These are phyloP conservation scores for Cuculus canorus DNA, from an alignment of 2,797 vertebrate species.

Conservation along the genomic window DNA sequence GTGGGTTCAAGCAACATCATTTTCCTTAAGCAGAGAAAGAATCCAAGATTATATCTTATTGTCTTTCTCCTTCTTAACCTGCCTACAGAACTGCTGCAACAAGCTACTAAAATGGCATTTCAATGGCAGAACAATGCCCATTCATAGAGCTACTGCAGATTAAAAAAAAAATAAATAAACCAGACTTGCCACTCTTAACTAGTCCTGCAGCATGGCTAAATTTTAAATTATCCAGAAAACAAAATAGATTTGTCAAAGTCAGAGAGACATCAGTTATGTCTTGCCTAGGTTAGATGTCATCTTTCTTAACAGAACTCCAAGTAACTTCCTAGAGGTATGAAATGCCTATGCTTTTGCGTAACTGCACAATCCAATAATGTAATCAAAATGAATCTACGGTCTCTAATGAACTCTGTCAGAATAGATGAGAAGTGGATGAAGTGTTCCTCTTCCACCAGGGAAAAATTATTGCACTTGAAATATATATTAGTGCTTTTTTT, in stretches of 20 bases:
- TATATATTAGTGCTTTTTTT: not conserved
- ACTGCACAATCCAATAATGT: conserved; percentile 10
- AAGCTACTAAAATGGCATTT: not conserved
- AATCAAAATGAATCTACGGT: conserved; percentile 24
- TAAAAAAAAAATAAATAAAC: not conserved
- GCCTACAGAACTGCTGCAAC: not conserved
- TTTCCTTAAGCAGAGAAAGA: not conserved
- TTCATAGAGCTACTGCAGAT: not conserved
- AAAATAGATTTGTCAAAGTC: not conserved
- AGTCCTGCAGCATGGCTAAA: not conserved
- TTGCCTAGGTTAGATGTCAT: not conserved
- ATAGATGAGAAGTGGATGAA: conserved; percentile 39
- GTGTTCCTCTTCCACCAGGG: conserved; percentile 41
- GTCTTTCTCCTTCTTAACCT: not conserved
- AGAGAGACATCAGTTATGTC: not conserved
- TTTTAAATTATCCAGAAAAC: not conserved
- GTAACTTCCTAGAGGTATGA: not conserved
- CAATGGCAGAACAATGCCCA: not conserved
- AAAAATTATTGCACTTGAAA: conserved; percentile 43
- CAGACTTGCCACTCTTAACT: not conserved
- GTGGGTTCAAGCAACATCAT: not conserved
- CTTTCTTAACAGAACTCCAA: not conserved
- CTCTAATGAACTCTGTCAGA: conserved; percentile 55
- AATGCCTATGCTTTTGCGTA: not conserved
- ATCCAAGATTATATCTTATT: not conserved